Percentiles rank a stretch among this genome's conserved stretches.
phyloP scores from a whole-genome alignment of 2,113 vertebrate species.

The Bettongia penicillata region DNA sequence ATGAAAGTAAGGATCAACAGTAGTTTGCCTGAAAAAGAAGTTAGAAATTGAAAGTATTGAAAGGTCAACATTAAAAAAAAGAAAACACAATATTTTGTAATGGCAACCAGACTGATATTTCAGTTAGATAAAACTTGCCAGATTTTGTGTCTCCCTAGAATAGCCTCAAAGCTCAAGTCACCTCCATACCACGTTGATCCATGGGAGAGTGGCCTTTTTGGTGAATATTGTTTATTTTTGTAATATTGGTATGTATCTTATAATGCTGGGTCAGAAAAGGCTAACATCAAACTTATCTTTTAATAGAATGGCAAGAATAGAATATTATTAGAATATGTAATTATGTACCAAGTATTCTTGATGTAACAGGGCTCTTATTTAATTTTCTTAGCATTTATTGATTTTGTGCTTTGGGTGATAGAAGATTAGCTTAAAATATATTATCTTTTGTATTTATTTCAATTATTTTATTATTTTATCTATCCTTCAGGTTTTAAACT shows the following conservation, averaged over 20 bases:
- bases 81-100: not conserved
- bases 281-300: not conserved
- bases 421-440: not conserved
- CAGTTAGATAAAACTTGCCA: not conserved
- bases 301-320: not conserved
- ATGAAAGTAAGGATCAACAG: not conserved
- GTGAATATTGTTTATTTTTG: not conserved
- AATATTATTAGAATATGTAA: not conserved
- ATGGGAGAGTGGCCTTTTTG: not conserved
- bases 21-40: not conserved
- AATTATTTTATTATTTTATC: not conserved
- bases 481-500: not conserved
- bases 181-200: not conserved
- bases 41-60: not conserved
- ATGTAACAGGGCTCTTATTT: too few species aligned
- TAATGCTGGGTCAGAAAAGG: not conserved
- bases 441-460: not conserved
- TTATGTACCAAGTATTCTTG: too few species aligned
- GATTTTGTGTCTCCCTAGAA: not conserved
- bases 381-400: too few species aligned
- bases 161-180: not conserved
- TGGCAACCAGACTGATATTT: not conserved
- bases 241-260: not conserved
- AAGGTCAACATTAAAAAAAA: not conserved
- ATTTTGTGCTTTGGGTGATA: not conserved